Base-by-base conservation (phyloP, 2,888 invertebrate species). In the Meta bourneti region DNA sequence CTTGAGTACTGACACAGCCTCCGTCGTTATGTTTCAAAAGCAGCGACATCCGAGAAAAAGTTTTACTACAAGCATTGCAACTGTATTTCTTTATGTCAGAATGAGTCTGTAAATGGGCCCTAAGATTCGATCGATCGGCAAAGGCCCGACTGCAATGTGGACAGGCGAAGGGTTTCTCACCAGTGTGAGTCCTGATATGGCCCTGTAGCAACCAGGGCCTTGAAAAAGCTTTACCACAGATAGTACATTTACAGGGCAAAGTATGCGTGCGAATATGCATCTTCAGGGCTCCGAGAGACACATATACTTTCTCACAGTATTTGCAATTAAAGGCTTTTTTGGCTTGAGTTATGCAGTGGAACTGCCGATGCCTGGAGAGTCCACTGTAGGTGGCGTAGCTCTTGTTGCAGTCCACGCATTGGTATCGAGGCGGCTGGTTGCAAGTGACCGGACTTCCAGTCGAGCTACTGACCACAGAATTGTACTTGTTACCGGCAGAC, bases 261-360 rank as follows among this genome's bases (percentile, higher is more conserved):
- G 99, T 99, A 95, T 99, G 99, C 4, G 99, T 99, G 93, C 99
- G 96, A 94, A 99, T 99, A 95, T 99, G 99, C 99, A 99, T 99
- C 95, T 99, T 99, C 16, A 99, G 96, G 0, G 99, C 99, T 0
- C 99, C 99, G 93, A 99, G 95, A 0, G 98, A 98, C n/a, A 98
- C 97, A 95, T 99, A 99, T 48, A 98, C 97, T 95, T 99, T 99
- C 93, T 98, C 98, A 95, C 99, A 99, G 95, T 97, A 98, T 95
- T 99, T 98, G 96, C 99, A 99, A 94, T 97, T 97, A 95, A 99
- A 98, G 6, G 98, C 97, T 95, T 98, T 98, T 95, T 98, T 97
- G 52, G 95, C 94, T 86, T 98, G 97, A 0, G 97, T 97, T 8
- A 70, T 34, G 95, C 99, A 99, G 94, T 99, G 99, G 95, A 98